phyloP scores from a whole-genome alignment of 2,797 vertebrate species.

The Sternarchorhynchus goeldii region DNA sequence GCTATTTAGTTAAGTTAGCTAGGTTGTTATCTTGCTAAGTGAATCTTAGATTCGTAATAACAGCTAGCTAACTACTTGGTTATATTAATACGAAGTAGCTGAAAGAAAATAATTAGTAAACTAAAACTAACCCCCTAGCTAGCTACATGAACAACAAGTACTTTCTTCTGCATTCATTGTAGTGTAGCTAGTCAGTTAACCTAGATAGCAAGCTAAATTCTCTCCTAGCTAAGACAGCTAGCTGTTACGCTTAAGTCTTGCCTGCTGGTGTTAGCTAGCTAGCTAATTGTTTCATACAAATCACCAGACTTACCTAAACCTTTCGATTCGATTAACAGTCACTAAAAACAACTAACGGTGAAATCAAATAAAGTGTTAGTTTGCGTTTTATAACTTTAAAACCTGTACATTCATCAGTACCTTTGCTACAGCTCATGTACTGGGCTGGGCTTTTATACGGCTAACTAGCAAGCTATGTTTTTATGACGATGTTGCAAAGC shows the following conservation, averaged over 20 bases:
- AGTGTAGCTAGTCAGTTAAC: too few relatives aligned
- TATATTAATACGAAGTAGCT: background rate
- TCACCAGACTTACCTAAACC: constrained; percentile 36
- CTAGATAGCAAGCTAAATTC: too few relatives aligned
- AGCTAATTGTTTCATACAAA: constrained; percentile 28
- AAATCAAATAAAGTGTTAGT: background rate
- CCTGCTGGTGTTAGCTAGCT: constrained; percentile 8
- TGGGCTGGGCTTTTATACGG: background rate
- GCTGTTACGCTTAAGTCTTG: background rate
- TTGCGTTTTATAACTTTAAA: too few relatives aligned
- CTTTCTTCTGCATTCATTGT: too few relatives aligned
- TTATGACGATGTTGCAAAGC: constrained; percentile 44
- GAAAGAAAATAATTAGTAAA: background rate
- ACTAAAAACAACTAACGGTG: background rate
- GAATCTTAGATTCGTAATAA: background rate
- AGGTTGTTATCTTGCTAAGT: background rate
- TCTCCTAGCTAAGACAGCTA: too few relatives aligned
- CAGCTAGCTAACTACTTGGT: background rate
- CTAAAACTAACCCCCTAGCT: too few relatives aligned
- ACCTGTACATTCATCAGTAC: too few relatives aligned
- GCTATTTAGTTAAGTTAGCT: background rate
- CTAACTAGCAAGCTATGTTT: constrained; percentile 39
- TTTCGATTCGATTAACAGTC: constrained; percentile 3
- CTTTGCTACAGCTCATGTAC: too few relatives aligned
- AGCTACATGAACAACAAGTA: background rate